Conservation (phyloP, 1,140 invertebrate genomes). For the Ectropis grisescens region DNA sequence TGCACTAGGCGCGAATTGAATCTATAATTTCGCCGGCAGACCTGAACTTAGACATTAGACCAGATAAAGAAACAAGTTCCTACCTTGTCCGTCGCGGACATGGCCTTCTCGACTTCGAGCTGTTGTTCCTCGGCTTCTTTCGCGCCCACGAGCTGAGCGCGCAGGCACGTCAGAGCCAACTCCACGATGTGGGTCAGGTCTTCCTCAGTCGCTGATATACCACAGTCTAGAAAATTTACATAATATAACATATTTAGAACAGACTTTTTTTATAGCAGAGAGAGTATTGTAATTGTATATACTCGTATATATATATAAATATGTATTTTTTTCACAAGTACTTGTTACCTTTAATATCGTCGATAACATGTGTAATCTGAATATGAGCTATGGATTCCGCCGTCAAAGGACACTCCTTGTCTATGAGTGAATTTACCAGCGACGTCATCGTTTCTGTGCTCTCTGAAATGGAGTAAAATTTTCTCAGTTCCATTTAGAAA, state of each 20-base stretch:
- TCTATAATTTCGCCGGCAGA: too few relatives aligned
- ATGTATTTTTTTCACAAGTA: too few relatives aligned
- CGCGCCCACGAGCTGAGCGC: slow-evolving; percentile 30
- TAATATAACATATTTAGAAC: too few relatives aligned
- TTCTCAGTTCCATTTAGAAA: slow-evolving; percentile 2
- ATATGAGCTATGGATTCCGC: slow-evolving; percentile 32
- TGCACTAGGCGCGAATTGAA: too few relatives aligned
- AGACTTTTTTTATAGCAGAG: too few relatives aligned
- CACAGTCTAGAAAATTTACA: slow-evolving; percentile 42
- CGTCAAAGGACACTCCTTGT: slow-evolving; percentile 28
- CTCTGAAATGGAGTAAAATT: slow-evolving; percentile 20
- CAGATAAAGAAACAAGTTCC: too few relatives aligned
- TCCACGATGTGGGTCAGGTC: slow-evolving; percentile 28
- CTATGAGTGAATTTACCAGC: slow-evolving; percentile 37
- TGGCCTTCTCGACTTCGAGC: slow-evolving; percentile 26
- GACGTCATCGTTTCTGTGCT: slow-evolving; percentile 46
- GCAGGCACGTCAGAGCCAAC: slow-evolving; percentile 34
- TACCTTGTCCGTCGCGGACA: too few relatives aligned
- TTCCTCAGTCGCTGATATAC: slow-evolving; percentile 25
- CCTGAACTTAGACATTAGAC: too few relatives aligned
- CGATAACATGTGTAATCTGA: slow-evolving; percentile 22
- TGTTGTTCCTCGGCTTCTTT: slow-evolving; percentile 28
- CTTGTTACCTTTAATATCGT: slow-evolving; percentile 51
- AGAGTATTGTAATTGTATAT: too few relatives aligned
- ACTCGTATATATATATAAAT: too few relatives aligned